Evolutionary conservation across 1,140 invertebrate species (phyloP).

Genomic region (Tyrophagus putrescentiae): DNA sequence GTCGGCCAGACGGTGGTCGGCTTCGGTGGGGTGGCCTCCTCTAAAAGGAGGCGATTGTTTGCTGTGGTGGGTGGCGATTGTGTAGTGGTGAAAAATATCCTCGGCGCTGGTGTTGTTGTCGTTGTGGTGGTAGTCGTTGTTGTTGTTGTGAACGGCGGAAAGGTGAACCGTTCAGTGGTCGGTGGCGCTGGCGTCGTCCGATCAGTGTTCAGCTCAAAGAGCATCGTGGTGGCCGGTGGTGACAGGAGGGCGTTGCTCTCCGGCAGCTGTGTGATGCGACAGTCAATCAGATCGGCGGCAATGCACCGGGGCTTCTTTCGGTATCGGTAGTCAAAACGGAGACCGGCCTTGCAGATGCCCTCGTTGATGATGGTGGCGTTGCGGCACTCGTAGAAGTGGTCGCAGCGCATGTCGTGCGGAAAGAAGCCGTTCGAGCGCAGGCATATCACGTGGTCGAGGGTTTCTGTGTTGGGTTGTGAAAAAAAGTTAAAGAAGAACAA

Average conservation of each 20-base stretch:
- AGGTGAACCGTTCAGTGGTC: not conserved
- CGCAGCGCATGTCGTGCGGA: slow-evolving; percentile 58
- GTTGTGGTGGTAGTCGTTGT: slow-evolving; percentile 12
- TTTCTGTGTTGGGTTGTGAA: not conserved
- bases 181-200: too few species aligned
- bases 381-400: slow-evolving; percentile 59
- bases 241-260: not conserved
- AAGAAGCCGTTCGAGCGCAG: slow-evolving; percentile 48
- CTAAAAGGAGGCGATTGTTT: not conserved
- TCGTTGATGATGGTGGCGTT: slow-evolving; percentile 49
- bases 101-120: not conserved
- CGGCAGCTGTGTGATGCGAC: not conserved
- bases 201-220: not conserved
- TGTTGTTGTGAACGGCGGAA: slow-evolving; percentile 6
- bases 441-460: slow-evolving; percentile 4
- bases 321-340: slow-evolving; percentile 55
- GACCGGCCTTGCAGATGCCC: slow-evolving; percentile 59
- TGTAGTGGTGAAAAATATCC: not conserved
- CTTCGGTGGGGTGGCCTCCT: not conserved
- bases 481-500: not conserved
- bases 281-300: not conserved
- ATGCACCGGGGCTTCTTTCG: slow-evolving; percentile 48
- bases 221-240: not conserved
- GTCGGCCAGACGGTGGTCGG: not conserved
- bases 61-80: not conserved